Base-by-base conservation (phyloP, 1,140 invertebrate species). In the Ostrea denselamellosa region DNA sequence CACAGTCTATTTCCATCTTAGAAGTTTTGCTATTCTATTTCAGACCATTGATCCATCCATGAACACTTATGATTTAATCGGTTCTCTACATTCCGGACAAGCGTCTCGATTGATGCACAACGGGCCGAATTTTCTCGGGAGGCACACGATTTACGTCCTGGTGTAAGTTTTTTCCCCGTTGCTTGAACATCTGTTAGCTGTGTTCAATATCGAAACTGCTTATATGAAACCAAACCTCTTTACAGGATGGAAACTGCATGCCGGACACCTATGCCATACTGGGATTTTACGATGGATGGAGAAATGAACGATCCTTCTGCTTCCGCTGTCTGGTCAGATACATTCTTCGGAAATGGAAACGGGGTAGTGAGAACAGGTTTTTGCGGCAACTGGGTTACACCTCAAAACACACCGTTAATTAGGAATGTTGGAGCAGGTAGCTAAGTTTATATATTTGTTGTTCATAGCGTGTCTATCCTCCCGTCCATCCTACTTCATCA, bases 361-460 rank as follows among this genome's bases (percentile, higher is more conserved):
- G 95, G 95, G n/a, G 92, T 92, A 68, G 95, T 95, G 0, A 93
- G 89, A 28, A 90, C 90, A 51, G 95, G 95, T 58, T 94, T 94
- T 9, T 95, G 91, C 56, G 90, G 89, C 12, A 85, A 89, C 44
- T 92, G 90, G 89, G 19, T 56, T 17, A 89, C 89, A 4, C 88
- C 58, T n/a, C 68, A 86, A 10, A 89, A 88, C 68, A 83, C 87
- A 4, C 81, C 85, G 14, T 71, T 93, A 14, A 92, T 90, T 8
- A 87, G 91, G 81, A 91, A 90, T 81, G 82, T 90, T 22, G 83
- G 56, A n/a, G 25, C 52, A 68, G 54, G 86, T 56, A 10, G 28
- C 17, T 83, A 12, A 17, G 14, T n/a, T 28, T 77, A 19, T 14
- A 58, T 19, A 56, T 12, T 56, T 58, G 56, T 58, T 58, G 56